These are phyloP conservation scores for Synergus umbraculus DNA, from an alignment of 2,888 invertebrate species.

Conservation along the genomic window DNA sequence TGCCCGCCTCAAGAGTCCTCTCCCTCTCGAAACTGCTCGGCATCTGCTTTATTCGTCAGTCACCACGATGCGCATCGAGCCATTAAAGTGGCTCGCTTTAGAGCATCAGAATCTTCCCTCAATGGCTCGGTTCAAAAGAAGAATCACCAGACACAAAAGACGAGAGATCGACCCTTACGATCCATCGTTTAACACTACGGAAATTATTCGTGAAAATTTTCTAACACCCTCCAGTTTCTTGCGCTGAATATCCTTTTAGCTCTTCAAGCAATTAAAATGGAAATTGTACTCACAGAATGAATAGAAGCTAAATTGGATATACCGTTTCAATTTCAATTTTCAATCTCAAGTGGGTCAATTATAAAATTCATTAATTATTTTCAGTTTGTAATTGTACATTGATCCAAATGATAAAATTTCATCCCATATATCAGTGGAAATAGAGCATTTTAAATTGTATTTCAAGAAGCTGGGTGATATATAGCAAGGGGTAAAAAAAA, in stretches of 20 bases:
- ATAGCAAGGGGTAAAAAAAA: not conserved
- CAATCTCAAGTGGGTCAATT: too few relatives aligned
- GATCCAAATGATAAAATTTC: too few relatives aligned
- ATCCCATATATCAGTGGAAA: not conserved
- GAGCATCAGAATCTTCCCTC: not conserved
- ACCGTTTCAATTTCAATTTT: too few relatives aligned
- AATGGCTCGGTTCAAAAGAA: not conserved
- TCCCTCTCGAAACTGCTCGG: constrained; percentile 46
- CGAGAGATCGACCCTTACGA: not conserved
- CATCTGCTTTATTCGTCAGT: constrained; percentile 57
- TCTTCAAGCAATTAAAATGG: not conserved
- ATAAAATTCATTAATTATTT: too few relatives aligned
- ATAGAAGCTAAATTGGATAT: not conserved
- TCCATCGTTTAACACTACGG: not conserved
- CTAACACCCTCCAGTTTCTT: not conserved
- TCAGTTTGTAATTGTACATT: too few relatives aligned
- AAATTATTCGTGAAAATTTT: not conserved
- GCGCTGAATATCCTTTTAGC: not conserved
- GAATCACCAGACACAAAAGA: not conserved
- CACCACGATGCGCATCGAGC: constrained; percentile 45
- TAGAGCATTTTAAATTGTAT: not conserved
- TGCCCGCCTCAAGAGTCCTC: constrained; percentile 49
- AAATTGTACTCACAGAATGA: not conserved
- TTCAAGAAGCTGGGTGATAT: not conserved
- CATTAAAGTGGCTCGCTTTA: constrained; percentile 54